phyloP scores from a whole-genome alignment of 2,888 invertebrate genomes.

The Andrena hattorfiana region DNA sequence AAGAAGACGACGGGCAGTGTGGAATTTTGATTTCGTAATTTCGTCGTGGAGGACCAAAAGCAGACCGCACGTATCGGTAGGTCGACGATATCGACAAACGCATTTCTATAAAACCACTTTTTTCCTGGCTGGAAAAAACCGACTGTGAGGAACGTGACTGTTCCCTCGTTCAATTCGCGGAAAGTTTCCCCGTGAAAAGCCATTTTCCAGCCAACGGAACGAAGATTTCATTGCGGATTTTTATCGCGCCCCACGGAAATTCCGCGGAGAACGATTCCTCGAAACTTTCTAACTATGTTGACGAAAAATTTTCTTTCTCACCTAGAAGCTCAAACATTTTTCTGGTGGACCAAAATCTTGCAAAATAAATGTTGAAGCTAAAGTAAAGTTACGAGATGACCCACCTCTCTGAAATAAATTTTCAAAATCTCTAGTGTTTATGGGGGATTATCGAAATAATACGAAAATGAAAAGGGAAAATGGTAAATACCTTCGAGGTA shows the following conservation, averaged over 20 bases:
- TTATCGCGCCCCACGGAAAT: neutral
- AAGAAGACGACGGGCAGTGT: neutral
- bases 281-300: neutral
- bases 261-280: neutral
- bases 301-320: neutral
- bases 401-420: no score
- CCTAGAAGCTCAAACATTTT: no score
- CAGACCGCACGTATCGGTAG: conserved; percentile 15
- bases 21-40: conserved; percentile 25
- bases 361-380: no score
- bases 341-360: no score
- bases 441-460: no score
- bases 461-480: no score
- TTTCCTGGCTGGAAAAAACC: neutral
- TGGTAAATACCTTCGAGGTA: no score
- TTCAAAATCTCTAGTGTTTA: no score
- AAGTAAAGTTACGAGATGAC: no score
- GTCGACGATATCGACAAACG: neutral
- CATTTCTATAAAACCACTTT: conserved; percentile 10
- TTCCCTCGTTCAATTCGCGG: neutral
- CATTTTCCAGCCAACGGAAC: neutral
- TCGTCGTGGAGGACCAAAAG: conserved; percentile 12
- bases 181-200: neutral
- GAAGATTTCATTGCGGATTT: neutral
- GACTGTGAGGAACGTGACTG: neutral